Base-by-base conservation (phyloP, 2,797 vertebrate species). In the Avahi laniger region DNA sequence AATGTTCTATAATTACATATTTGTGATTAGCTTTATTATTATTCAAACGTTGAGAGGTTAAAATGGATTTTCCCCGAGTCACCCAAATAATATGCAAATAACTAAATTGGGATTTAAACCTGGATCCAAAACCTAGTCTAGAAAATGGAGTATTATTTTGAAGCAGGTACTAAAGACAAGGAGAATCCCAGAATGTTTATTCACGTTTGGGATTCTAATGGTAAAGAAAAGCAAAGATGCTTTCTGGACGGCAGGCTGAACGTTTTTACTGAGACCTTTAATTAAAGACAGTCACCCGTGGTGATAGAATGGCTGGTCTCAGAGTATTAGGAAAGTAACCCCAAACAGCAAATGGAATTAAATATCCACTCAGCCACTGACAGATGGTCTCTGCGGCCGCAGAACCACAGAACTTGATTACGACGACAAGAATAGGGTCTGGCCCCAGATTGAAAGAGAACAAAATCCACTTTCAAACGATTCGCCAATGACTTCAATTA, bases 341-440 rank as follows among this genome's bases (percentile, higher is more conserved):
- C 61, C 82, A 61, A 83, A 91, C 26, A 69, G 82, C 83, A 93
- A 91, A 96, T 33, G 81, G 43, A 52, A 18, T 90, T 75, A 96
- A 93, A 96, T 89, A 94, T 22, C 88, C 94, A 41, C 46, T 30
- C 92, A 54, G 48, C 72, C 41, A 30, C 10, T 59, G 92, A 72
- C 98, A 98, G 97, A 91, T 97, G 96, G 96, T 91, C 83, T 76
- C 85, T 0, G 0, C 72, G 91, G 83, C 85, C 91, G 70, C 2
- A 63, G 65, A 50, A 82, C 93, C 97, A 57, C 79, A 72, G 52
- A 80, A 94, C 90, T 95, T 98, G 97, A 98, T 98, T 96, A 97
- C 90, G 88, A 72, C 3, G 87, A 94, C 67, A 63, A 88, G 90
- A 92, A 70, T 7, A 50, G 80, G 97, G 93, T 92, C 92, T 30